Conservation (phyloP, 1,140 invertebrate species). For the Lordiphosa clarofinis region DNA sequence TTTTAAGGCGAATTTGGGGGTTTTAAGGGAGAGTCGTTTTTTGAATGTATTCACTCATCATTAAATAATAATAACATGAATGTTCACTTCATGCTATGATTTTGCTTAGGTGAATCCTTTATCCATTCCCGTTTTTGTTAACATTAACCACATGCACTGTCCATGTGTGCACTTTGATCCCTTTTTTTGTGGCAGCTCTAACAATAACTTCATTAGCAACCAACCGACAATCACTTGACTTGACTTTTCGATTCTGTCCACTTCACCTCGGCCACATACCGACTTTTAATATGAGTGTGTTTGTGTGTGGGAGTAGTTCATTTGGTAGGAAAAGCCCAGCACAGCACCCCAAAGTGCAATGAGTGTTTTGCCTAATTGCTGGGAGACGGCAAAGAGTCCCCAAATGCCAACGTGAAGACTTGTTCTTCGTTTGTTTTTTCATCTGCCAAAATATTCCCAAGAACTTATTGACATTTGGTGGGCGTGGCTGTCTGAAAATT, state of each 20-base stretch:
- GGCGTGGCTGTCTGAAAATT: conserved; percentile 65
- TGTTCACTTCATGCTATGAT: no score
- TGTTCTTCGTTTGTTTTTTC: neutral
- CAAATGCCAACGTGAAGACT: conserved; percentile 15
- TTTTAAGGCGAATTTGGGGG: no score
- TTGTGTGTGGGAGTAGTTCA: conserved; percentile 2
- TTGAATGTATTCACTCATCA: no score
- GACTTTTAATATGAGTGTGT: conserved; percentile 47
- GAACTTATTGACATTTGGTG: conserved; percentile 70
- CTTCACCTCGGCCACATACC: conserved; percentile 15
- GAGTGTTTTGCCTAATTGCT: conserved; percentile 57
- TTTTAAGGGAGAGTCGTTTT: no score
- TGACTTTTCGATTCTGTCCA: conserved; percentile 20
- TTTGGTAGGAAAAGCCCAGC: conserved; percentile 47
- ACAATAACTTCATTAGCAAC: conserved; percentile 58
- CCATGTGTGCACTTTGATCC: no score
- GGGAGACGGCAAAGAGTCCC: conserved; percentile 29
- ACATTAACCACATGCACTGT: conserved; percentile 14
- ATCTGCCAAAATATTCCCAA: conserved; percentile 42
- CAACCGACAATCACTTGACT: conserved; percentile 40
- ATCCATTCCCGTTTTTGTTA: neutral
- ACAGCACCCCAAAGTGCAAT: conserved; percentile 46
- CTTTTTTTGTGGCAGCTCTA: conserved; percentile 25
- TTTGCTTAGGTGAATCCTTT: neutral
- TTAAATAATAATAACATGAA: no score